Evolutionary conservation across 2,888 invertebrate species (phyloP).

Genomic region (Strigamia crassipes): DNA sequence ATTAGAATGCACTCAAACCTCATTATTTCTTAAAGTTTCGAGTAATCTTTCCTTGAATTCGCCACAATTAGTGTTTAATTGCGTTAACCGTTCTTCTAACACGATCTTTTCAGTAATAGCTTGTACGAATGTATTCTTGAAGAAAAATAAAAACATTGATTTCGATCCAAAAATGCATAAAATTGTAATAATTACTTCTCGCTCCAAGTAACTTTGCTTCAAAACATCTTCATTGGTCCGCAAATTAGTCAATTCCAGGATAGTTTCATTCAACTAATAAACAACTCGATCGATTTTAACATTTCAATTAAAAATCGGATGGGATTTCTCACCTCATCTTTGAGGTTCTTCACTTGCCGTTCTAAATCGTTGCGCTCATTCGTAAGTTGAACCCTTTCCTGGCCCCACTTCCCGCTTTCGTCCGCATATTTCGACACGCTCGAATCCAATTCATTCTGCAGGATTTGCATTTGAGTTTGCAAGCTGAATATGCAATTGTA

Average conservation of each 20-base stretch:
- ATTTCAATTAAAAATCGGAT: background rate
- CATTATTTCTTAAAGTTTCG: conserved; percentile 24
- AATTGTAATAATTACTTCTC: background rate
- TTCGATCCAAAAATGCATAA: background rate
- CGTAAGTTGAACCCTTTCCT: background rate
- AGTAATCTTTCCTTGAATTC: conserved; percentile 19
- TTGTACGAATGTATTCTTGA: background rate
- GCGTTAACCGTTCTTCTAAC: background rate
- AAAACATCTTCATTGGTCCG: background rate
- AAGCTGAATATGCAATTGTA: background rate
- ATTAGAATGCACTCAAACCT: background rate
- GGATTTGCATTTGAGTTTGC: conserved; percentile 12
- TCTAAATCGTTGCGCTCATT: background rate
- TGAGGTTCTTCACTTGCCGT: conserved; percentile 5
- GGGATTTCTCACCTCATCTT: background rate
- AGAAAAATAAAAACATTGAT: background rate
- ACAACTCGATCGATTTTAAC: background rate
- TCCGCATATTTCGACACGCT: background rate
- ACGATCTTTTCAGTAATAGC: background rate
- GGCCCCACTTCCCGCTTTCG: background rate
- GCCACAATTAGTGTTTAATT: background rate
- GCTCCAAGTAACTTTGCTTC: background rate
- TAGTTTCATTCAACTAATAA: conserved; percentile 18
- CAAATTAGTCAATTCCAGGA: background rate
- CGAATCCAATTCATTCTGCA: background rate